Evolutionary conservation across 2,797 vertebrate species (phyloP).

Genomic region (Phyllotis vaccarum): DNA sequence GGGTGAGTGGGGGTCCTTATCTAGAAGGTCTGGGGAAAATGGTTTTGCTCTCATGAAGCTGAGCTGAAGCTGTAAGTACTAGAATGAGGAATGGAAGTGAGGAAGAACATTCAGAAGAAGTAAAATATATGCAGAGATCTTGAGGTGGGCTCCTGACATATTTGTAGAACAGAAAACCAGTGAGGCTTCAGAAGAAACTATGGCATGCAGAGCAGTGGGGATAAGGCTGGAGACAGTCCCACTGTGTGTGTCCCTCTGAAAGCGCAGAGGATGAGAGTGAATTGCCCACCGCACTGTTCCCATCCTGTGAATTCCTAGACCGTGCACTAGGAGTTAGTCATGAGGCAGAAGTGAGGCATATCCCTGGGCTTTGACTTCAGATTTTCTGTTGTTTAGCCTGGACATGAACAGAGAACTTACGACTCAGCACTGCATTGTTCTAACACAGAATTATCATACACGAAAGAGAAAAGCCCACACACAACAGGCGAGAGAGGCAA

Average conservation of each 20-base stretch:
- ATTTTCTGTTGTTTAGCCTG: constrained; percentile 71
- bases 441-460: not conserved
- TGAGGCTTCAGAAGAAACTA: not conserved
- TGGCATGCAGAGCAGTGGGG: not conserved
- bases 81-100: not conserved
- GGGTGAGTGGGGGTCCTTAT: not conserved
- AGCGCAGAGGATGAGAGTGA: not conserved
- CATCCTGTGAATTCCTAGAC: not conserved
- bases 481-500: not conserved
- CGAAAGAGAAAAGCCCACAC: not conserved
- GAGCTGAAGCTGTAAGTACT: not conserved
- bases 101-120: not conserved
- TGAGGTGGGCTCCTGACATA: not conserved
- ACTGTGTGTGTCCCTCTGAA: rapidly evolving
- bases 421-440: not conserved
- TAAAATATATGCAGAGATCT: not conserved
- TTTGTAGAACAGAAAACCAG: not conserved
- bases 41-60: not conserved
- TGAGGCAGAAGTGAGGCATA: not conserved
- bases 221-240: not conserved
- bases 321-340: not conserved
- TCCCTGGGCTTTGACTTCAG: not conserved
- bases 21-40: not conserved
- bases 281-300: rapidly evolving
- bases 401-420: constrained; percentile 56